Percentiles rank a stretch among this genome's conserved stretches.
These are phyloP conservation scores for Anableps anableps DNA, from an alignment of 2,797 vertebrate genomes.

Conservation along the genomic window DNA sequence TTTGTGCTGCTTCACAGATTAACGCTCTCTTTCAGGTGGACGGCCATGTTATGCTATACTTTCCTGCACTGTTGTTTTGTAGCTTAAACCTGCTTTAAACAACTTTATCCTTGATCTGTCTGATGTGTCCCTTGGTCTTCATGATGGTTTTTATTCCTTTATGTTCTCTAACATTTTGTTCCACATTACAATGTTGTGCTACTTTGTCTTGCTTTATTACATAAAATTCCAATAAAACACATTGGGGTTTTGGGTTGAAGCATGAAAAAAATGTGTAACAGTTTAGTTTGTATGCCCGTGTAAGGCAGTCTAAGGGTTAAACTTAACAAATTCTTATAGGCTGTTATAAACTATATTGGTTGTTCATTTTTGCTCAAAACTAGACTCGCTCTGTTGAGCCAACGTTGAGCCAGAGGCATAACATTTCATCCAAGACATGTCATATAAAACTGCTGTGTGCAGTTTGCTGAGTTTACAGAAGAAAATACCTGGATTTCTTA, in stretches of 20 bases:
- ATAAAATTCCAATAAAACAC: not conserved
- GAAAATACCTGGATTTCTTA: constrained; percentile 34
- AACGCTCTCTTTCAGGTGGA: not conserved
- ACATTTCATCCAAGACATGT: constrained; percentile 27
- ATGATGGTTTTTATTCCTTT: not conserved
- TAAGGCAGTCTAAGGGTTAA: not conserved
- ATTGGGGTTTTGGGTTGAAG: not conserved
- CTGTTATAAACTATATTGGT: not conserved
- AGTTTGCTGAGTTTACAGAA: constrained; percentile 49
- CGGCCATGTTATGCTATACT: not conserved
- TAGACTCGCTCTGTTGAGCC: not conserved
- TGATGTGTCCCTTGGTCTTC: not conserved
- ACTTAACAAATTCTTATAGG: not conserved
- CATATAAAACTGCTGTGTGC: constrained; percentile 42
- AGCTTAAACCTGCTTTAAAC: not conserved
- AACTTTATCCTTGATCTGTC: not conserved
- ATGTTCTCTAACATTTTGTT: not conserved
- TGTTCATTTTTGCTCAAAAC: constrained; percentile 4
- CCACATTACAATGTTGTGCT: not conserved
- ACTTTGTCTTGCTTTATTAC: not conserved
- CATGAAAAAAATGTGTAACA: not conserved
- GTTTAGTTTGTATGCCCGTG: not conserved
- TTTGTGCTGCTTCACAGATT: too few relatives aligned
- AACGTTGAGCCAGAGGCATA: constrained; percentile 11
- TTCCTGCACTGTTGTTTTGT: not conserved